Evolutionary conservation across 2,797 vertebrate species (phyloP).

Genomic region (Pseudochirops cupreus): DNA sequence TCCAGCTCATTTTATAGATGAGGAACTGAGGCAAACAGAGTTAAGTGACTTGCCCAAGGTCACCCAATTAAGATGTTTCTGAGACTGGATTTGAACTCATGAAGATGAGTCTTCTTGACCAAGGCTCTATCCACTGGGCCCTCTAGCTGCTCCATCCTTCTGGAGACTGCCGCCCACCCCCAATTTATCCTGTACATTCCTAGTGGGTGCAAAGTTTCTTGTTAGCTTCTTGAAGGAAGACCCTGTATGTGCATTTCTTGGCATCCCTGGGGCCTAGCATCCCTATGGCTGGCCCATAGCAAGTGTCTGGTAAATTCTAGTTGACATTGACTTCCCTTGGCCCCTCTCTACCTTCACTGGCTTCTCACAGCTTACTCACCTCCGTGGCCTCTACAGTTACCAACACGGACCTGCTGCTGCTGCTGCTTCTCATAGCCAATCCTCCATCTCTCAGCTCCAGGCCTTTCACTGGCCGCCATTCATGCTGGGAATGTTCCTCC

Average conservation of each 20-base stretch:
- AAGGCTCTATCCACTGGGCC: no score
- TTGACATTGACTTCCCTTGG: neutral
- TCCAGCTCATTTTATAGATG: neutral
- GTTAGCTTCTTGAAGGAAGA: neutral
- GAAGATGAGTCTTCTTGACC: neutral
- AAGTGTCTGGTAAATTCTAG: neutral
- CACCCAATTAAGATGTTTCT: neutral
- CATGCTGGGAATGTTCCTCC: neutral
- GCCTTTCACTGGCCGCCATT: no score
- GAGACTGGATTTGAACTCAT: neutral
- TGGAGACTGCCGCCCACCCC: no score
- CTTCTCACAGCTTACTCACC: neutral
- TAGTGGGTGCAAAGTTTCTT: neutral
- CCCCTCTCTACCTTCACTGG: neutral
- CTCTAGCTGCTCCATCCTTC: no score
- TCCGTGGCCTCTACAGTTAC: neutral
- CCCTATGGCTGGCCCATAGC: neutral
- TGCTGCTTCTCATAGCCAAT: neutral
- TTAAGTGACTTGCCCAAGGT: neutral
- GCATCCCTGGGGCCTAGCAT: neutral
- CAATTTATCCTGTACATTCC: neutral
- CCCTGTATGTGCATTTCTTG: neutral
- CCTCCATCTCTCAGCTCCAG: neutral
- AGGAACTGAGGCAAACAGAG: neutral
- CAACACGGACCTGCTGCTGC: neutral